These are phyloP conservation scores for Agapostemon virescens DNA, from an alignment of 2,888 invertebrate genomes.

Conservation along the genomic window DNA sequence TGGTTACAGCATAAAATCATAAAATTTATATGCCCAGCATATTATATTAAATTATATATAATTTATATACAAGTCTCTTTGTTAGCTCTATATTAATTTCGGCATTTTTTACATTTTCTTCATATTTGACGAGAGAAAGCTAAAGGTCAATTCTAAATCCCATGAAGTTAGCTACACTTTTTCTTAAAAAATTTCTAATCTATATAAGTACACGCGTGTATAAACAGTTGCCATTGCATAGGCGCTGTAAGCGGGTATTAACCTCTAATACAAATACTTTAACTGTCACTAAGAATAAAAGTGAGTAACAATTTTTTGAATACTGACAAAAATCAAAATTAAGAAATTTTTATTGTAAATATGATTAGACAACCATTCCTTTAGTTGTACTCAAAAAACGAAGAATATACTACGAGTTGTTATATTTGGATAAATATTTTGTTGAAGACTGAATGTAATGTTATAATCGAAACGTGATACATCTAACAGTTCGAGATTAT, in stretches of 20 bases:
- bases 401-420: not conserved
- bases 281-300: conserved; percentile 7
- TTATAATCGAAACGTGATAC: conserved; percentile 30
- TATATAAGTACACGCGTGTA: not conserved
- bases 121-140: not conserved
- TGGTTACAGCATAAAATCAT: not conserved
- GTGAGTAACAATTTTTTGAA: not conserved
- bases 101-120: not conserved
- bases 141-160: not conserved
- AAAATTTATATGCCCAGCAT: not conserved
- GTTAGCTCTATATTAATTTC: not conserved
- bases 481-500: conserved; percentile 80
- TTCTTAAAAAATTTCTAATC: not conserved
- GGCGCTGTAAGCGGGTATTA: conserved; percentile 2
- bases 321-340: not conserved
- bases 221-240: conserved; percentile 16
- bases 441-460: conserved; percentile 28
- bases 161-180: conserved; percentile 20
- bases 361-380: not conserved
- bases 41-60: not conserved
- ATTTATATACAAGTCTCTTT: not conserved
- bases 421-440: not conserved
- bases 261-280: conserved; percentile 5
- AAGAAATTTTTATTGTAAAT: not conserved
- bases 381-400: not conserved